phyloP scores from a whole-genome alignment of 2,888 invertebrate genomes.

The Euphydryas editha region DNA sequence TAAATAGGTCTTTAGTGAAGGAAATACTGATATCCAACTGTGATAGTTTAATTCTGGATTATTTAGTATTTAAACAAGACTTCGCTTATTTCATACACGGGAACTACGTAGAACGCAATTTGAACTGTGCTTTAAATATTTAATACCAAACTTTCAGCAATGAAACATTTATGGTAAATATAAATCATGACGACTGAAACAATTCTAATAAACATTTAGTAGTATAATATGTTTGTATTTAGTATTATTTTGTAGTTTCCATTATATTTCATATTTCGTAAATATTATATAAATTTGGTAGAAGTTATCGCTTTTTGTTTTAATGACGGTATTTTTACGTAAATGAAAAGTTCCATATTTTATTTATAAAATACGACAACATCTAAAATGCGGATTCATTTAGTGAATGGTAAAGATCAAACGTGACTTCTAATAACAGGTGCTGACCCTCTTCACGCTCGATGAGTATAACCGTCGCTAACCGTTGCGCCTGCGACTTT shows the following conservation, averaged over 20 bases:
- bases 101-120: neutral
- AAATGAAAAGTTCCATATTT: no score
- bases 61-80: no score
- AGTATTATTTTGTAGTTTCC: slow-evolving; percentile 8
- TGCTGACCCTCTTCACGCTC: slow-evolving; percentile 69
- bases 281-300: no score
- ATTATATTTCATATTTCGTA: neutral
- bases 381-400: no score
- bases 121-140: neutral
- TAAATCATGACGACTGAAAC: no score
- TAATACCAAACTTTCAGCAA: neutral
- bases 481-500: slow-evolving; percentile 60
- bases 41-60: no score
- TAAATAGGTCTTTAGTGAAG: neutral
- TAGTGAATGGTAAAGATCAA: slow-evolving; percentile 21
- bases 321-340: no score
- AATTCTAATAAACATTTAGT: no score
- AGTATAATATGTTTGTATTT: no score
- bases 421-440: slow-evolving; percentile 55
- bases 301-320: no score
- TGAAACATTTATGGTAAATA: no score
- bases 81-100: neutral
- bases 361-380: neutral
- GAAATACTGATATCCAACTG: neutral
- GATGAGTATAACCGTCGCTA: slow-evolving; percentile 68